Evolutionary conservation across 2,888 invertebrate species (phyloP).

Genomic region (Epinotia bilunana): DNA sequence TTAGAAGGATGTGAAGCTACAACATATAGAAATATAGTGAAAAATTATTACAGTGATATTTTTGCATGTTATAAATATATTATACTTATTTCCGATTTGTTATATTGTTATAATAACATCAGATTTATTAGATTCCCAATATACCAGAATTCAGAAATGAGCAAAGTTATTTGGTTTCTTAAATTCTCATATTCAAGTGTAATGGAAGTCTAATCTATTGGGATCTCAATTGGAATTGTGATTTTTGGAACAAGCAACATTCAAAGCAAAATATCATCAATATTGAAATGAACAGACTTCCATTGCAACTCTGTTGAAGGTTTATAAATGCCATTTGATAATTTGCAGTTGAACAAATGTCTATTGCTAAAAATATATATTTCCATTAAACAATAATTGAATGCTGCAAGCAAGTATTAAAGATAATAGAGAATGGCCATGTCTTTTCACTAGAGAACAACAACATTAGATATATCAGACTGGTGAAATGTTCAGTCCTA

Average conservation of each 20-base stretch:
- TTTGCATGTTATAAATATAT: background rate
- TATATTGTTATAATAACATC: background rate
- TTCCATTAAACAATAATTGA: too few species aligned
- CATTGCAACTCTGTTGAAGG: background rate
- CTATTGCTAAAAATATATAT: background rate
- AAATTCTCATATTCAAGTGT: too few species aligned
- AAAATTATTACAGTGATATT: background rate
- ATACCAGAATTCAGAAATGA: too few species aligned
- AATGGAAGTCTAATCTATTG: too few species aligned
- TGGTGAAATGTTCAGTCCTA: background rate
- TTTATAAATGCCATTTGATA: background rate
- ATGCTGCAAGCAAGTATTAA: background rate
- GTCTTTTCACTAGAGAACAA: background rate
- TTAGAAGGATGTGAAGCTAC: background rate
- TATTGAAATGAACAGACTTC: background rate
- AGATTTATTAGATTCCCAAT: background rate
- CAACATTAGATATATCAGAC: background rate
- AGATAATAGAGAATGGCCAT: background rate
- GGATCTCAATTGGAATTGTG: background rate
- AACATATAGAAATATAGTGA: conserved; percentile 2
- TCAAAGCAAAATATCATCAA: conserved; percentile 14
- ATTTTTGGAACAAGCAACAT: background rate
- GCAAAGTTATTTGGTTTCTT: too few species aligned
- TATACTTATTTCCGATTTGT: conserved; percentile 4
- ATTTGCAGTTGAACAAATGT: background rate